Evolutionary conservation across 2,888 invertebrate species (phyloP).

Genomic region (Rhamnusium bicolor): DNA sequence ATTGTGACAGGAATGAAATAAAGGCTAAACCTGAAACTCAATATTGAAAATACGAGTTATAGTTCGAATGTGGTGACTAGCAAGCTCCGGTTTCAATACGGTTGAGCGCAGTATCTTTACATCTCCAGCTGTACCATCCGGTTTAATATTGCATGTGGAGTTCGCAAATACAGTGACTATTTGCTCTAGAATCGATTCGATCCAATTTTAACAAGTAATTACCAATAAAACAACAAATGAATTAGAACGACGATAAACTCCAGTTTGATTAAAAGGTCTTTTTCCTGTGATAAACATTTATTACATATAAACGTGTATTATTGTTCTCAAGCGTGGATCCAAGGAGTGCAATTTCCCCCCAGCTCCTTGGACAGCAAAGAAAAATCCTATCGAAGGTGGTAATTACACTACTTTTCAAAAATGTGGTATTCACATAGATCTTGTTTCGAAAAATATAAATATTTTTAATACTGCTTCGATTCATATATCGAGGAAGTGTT

Average conservation of each 20-base stretch:
- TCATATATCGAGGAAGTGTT: too few species aligned
- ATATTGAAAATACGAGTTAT: conserved; percentile 46
- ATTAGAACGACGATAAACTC: conserved; percentile 8
- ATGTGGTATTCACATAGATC: too few species aligned
- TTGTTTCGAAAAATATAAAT: too few species aligned
- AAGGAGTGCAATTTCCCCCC: too few species aligned
- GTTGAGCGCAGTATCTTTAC: conserved; percentile 33
- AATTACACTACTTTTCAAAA: too few species aligned
- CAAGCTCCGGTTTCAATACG: conserved; percentile 13
- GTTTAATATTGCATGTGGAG: conserved; percentile 45
- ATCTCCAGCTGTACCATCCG: conserved; percentile 36
- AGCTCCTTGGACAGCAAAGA: too few species aligned
- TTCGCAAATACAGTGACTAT: conserved; percentile 39
- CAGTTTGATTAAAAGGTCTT: neutral
- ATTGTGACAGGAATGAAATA: conserved; percentile 36
- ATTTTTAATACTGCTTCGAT: too few species aligned
- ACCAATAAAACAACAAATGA: conserved; percentile 10
- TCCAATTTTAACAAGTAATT: conserved; percentile 36
- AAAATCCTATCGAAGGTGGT: too few species aligned
- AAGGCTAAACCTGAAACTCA: conserved; percentile 38
- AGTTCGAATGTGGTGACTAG: conserved; percentile 18
- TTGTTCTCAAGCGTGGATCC: too few species aligned
- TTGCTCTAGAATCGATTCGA: conserved; percentile 44
- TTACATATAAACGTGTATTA: too few species aligned
- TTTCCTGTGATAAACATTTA: neutral